Evolutionary conservation across 2,113 vertebrate genomes (phyloP), one percentile per base, ranked within the genome.

Genomic region (Syrrhaptes paradoxus): DNA sequence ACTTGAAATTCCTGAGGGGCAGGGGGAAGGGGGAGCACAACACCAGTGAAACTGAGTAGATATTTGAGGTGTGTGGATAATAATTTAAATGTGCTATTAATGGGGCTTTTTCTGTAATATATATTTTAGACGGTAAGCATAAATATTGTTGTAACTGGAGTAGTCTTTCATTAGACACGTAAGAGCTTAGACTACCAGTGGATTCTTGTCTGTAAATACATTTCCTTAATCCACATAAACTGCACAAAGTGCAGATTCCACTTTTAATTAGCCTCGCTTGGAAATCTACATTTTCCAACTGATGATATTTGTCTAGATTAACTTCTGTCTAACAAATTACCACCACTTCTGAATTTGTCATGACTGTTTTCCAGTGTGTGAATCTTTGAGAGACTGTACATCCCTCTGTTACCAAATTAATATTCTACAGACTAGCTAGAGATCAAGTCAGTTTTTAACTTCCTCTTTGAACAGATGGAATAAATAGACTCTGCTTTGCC

Each of bases 401-500:
- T 21, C 45, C 18, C 31, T 71, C 43, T 59, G 10, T 74, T 78
- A 67, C 54, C n/a, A 78, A 85, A 71, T 87, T 71, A 84, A 48
- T 95, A 77, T 72, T 92, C 61, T 13, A 31, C 17, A 68, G 52
- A 10, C 28, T 91, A 81, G 21, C 52, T 84, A 58, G 48, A 85
- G 34, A 59, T 72, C 13, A 67, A 87, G 17, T 46, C 45, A 75
- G 17, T 36, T 68, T 91, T 76, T 58, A 70, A 72, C 26, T 72
- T 94, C 22, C 25, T 43, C 6, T 85, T 89, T 68, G 61, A 79
- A 79, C 24, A 82, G 21, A 61, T 51, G 6, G 38, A 91, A 74
- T 71, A 81, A 95, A 89, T 82, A 82, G 25, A 26, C 7, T 74
- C 26, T 75, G 20, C 34, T 87, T 87, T 89, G 38, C 36, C 34